phyloP scores from a whole-genome alignment of 2,888 invertebrate genomes.

The Oscheius myriophilus region DNA sequence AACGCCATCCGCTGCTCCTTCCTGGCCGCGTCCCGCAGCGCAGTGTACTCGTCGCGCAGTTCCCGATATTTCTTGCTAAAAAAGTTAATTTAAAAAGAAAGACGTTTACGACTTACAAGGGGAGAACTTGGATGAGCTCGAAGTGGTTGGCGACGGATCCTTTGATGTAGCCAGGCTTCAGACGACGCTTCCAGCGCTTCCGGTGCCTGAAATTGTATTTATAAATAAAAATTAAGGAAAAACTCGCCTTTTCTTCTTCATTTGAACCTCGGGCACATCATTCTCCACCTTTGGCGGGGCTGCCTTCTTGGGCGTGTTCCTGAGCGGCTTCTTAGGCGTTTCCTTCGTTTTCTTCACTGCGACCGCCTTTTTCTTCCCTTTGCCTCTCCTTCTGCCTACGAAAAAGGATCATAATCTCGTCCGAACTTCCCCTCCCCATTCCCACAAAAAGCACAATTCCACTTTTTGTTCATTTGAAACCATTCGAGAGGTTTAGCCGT shows the following conservation, averaged over 20 bases:
- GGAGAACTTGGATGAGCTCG: slow-evolving; percentile 33
- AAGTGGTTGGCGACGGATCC: slow-evolving; percentile 32
- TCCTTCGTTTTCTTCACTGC: slow-evolving; percentile 5
- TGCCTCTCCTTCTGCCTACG: no score
- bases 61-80: slow-evolving; percentile 30
- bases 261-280: not conserved
- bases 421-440: no score
- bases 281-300: not conserved
- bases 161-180: slow-evolving; percentile 6
- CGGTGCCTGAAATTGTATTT: not conserved
- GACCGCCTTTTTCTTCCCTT: not conserved
- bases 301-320: not conserved
- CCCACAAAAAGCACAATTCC: no score
- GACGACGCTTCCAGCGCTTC: slow-evolving; percentile 10
- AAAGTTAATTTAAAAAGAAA: not conserved
- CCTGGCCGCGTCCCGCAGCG: slow-evolving; percentile 1
- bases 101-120: slow-evolving; percentile 30
- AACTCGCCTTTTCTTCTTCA: not conserved
- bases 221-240: not conserved
- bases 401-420: no score
- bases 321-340: not conserved
- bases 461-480: no score
- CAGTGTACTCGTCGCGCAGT: slow-evolving; percentile 34
- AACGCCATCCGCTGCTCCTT: slow-evolving; percentile 2
- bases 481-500: no score